phyloP scores from a whole-genome alignment of 1,140 invertebrate genomes.

The Sycophaga agraensis region DNA sequence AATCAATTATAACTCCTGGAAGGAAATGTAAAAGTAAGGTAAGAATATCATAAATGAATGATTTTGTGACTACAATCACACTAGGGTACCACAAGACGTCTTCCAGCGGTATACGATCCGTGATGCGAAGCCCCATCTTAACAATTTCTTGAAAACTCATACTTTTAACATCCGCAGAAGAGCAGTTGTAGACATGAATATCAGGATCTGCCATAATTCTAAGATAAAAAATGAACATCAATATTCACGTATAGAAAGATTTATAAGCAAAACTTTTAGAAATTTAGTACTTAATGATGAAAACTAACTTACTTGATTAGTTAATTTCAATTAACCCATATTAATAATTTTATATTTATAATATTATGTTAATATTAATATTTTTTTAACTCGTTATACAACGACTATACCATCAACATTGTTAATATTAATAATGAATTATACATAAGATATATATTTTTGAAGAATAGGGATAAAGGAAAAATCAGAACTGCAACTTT shows the following conservation, averaged over 20 bases:
- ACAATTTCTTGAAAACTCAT: slow-evolving; percentile 68
- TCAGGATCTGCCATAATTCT: slow-evolving; percentile 49
- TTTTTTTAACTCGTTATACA: too few species aligned
- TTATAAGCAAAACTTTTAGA: too few species aligned
- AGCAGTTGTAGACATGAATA: slow-evolving; percentile 68
- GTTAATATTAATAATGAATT: slow-evolving; percentile 17
- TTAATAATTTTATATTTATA: too few species aligned
- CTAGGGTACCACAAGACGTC: slow-evolving; percentile 69
- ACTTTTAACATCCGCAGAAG: slow-evolving; percentile 65
- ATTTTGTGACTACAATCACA: slow-evolving; percentile 56
- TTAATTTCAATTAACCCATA: too few species aligned
- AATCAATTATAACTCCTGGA: slow-evolving; percentile 71
- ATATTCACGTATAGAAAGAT: too few species aligned
- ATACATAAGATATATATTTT: not conserved
- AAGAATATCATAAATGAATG: slow-evolving; percentile 58
- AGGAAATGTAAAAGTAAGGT: slow-evolving; percentile 68
- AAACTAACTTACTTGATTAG: too few species aligned
- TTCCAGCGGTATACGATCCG: slow-evolving; percentile 65
- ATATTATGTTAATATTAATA: too few species aligned
- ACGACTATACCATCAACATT: too few species aligned
- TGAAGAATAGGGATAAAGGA: not conserved
- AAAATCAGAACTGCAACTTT: too few species aligned
- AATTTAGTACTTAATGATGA: too few species aligned
- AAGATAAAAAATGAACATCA: slow-evolving; percentile 7
- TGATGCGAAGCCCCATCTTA: slow-evolving; percentile 57